These are phyloP conservation scores for Tenthredo mesomela DNA, from an alignment of 2,888 invertebrate genomes.

Conservation along the genomic window DNA sequence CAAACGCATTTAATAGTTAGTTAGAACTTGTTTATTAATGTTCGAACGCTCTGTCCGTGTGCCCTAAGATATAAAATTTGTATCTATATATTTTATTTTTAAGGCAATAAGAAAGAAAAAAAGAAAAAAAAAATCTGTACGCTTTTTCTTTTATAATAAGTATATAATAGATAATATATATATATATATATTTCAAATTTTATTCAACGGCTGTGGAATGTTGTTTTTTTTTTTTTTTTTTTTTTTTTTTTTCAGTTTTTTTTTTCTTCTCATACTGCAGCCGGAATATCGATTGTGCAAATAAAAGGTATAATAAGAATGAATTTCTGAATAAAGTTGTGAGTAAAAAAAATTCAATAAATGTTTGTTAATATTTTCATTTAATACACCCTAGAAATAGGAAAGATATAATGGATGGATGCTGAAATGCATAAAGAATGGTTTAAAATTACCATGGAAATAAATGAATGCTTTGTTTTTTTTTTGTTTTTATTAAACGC, in stretches of 20 bases:
- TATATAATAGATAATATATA: not conserved
- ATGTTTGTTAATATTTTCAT: not conserved
- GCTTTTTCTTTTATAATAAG: conserved; percentile 17
- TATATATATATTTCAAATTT: conserved; percentile 8
- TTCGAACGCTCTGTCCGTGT: conserved; percentile 19
- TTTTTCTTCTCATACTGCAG: not conserved
- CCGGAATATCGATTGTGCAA: conserved; percentile 33
- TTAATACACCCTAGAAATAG: not conserved
- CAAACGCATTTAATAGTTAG: conserved; percentile 19
- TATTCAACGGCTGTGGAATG: conserved; percentile 14
- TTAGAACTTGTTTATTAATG: conserved; percentile 2
- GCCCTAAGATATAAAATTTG: conserved; percentile 19
- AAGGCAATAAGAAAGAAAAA: not conserved
- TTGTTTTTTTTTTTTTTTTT: too few species aligned
- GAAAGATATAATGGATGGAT: not conserved
- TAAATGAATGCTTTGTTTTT: not conserved
- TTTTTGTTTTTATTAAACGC: not conserved
- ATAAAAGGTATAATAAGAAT: conserved; percentile 13
- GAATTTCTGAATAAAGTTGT: conserved; percentile 44
- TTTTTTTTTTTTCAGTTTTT: too few species aligned
- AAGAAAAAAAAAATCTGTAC: conserved; percentile 1
- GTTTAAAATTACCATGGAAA: not conserved
- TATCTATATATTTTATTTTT: conserved; percentile 39
- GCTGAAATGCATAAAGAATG: not conserved
- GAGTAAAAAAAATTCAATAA: conserved; percentile 16